Conservation (phyloP, 2,888 invertebrate species). For the Dastarcus helophoroides region DNA sequence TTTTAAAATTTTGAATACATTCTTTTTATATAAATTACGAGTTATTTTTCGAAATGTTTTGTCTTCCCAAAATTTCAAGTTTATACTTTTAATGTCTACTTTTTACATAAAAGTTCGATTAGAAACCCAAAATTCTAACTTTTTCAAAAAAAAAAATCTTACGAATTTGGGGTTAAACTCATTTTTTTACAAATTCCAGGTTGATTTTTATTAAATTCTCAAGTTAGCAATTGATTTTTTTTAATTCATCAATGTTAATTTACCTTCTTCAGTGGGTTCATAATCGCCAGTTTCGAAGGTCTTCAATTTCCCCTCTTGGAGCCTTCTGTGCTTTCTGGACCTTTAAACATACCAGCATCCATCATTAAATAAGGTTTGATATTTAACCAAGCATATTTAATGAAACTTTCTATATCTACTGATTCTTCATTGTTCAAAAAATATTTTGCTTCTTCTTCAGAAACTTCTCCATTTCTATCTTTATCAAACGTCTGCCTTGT, state of each 20-base stretch:
- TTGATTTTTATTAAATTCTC: too few species aligned
- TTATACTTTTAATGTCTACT: too few species aligned
- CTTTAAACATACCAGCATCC: conserved; percentile 59
- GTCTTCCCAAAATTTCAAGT: too few species aligned
- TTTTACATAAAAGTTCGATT: too few species aligned
- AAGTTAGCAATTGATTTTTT: too few species aligned
- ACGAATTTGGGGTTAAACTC: background rate
- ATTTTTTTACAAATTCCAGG: background rate
- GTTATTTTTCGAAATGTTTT: too few species aligned
- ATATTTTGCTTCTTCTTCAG: conserved; percentile 73
- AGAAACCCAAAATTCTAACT: background rate
- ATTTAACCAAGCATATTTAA: conserved; percentile 59
- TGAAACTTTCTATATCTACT: conserved; percentile 55
- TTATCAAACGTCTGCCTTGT: conserved; percentile 71
- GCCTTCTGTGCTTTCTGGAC: conserved; percentile 33
- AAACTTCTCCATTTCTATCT: conserved; percentile 78
- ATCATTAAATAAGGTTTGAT: conserved; percentile 70
- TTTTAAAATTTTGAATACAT: too few species aligned
- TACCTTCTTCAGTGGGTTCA: background rate
- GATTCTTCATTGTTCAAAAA: conserved; percentile 59
- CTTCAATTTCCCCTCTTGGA: conserved; percentile 25
- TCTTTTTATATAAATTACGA: too few species aligned
- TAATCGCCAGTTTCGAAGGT: too few species aligned
- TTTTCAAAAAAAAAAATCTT: background rate
- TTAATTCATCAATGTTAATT: too few species aligned